Evolutionary conservation across 1,140 invertebrate genomes (phyloP).

Genomic region (Halesus radiatus): DNA sequence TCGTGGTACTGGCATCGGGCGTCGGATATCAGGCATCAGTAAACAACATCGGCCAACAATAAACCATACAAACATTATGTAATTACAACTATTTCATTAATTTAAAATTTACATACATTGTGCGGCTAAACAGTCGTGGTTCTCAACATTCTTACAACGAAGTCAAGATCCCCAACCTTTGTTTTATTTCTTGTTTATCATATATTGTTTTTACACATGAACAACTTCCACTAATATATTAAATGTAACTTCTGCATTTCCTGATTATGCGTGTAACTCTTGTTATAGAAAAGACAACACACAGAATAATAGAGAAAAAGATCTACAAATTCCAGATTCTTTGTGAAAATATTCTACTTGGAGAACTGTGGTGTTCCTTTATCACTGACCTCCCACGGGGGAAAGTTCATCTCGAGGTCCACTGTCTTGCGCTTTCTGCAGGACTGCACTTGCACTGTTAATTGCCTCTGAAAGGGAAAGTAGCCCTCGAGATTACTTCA

Average conservation of each 20-base stretch:
- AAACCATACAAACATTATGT: conserved; percentile 35
- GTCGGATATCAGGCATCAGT: neutral
- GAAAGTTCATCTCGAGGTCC: neutral
- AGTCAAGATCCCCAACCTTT: conserved; percentile 57
- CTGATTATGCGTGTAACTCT: conserved; percentile 48
- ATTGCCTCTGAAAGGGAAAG: neutral
- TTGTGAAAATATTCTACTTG: conserved; percentile 9
- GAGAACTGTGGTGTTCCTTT: conserved; percentile 9
- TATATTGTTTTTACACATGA: conserved; percentile 57
- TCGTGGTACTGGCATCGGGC: too few species aligned
- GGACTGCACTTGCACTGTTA: too few species aligned
- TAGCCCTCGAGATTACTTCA: neutral
- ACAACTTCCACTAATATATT: conserved; percentile 56
- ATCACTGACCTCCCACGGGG: neutral
- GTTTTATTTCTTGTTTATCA: conserved; percentile 50
- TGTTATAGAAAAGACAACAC: conserved; percentile 54
- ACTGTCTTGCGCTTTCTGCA: too few species aligned
- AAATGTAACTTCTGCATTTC: conserved; percentile 42
- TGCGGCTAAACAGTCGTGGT: conserved; percentile 57
- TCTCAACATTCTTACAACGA: conserved; percentile 55
- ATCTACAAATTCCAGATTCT: conserved; percentile 47
- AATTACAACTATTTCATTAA: conserved; percentile 55
- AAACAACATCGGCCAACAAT: conserved; percentile 17
- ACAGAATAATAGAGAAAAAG: conserved; percentile 53
- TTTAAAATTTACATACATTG: conserved; percentile 57